These are phyloP conservation scores for Myrmecophaga tridactyla DNA, from an alignment of 2,113 vertebrate species.

Conservation along the genomic window DNA sequence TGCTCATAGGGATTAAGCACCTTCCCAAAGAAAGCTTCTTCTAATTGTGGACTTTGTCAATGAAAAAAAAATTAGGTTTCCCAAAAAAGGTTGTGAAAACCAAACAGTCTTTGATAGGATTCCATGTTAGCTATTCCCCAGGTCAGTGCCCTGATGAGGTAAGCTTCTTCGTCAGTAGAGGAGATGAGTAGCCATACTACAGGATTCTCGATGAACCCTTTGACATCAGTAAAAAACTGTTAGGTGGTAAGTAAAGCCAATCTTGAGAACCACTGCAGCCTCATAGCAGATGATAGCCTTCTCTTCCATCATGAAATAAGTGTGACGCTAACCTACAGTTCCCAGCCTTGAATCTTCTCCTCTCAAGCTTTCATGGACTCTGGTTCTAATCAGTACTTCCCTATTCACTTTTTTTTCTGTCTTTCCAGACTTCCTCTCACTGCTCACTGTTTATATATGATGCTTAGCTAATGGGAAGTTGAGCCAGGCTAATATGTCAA, in stretches of 20 bases:
- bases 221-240: neutral
- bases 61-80: neutral
- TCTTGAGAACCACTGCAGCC: neutral
- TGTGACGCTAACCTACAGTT: neutral
- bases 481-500: neutral
- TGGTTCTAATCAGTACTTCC: neutral
- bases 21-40: conserved; percentile 15
- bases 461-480: neutral
- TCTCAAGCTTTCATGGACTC: neutral
- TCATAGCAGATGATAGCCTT: neutral
- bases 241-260: neutral
- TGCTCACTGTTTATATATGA: neutral
- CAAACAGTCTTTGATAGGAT: neutral
- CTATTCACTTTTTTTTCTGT: neutral
- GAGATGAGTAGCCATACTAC: neutral
- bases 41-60: neutral
- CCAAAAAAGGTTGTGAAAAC: neutral
- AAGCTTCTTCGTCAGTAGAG: neutral
- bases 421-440: neutral
- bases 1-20: neutral
- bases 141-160: neutral
- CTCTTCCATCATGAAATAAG: neutral
- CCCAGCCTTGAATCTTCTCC: neutral
- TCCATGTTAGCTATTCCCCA: neutral
- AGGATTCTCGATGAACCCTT: neutral